Evolutionary conservation across 1,140 invertebrate genomes (phyloP).

Genomic region (Euglossa dilemma): DNA sequence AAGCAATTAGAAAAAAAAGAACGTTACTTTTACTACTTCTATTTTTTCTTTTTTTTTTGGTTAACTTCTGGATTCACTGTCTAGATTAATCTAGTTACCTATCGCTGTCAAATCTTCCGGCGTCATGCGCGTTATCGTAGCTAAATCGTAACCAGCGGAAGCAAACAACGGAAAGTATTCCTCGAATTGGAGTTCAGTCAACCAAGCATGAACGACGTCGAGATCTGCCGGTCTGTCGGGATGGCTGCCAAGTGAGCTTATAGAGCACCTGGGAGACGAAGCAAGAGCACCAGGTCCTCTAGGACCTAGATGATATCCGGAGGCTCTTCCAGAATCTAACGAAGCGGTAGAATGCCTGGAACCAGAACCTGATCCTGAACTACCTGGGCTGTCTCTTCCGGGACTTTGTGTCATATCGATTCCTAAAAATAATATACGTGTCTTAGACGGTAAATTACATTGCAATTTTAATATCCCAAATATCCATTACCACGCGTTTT

Average conservation of each 20-base stretch:
- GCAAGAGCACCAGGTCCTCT: slow-evolving; percentile 81
- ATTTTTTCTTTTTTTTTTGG: too few species aligned
- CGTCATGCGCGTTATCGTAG: slow-evolving; percentile 98
- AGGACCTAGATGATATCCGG: slow-evolving; percentile 85
- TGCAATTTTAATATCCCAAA: too few species aligned
- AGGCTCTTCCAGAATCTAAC: slow-evolving; percentile 95
- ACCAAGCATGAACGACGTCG: slow-evolving; percentile 97
- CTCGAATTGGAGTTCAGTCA: slow-evolving; percentile 97
- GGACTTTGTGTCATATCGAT: slow-evolving; percentile 91
- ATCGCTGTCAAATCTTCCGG: slow-evolving; percentile 95
- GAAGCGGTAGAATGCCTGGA: slow-evolving; percentile 95
- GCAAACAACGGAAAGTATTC: slow-evolving; percentile 97
- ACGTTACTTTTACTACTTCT: too few species aligned
- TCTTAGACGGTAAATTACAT: too few species aligned
- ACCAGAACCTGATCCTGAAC: slow-evolving; percentile 93
- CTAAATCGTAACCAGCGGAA: slow-evolving; percentile 98
- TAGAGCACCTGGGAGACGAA: slow-evolving; percentile 86
- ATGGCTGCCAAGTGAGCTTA: slow-evolving; percentile 88
- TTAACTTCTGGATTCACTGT: too few species aligned
- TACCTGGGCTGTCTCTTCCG: slow-evolving; percentile 94
- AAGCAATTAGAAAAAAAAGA: too few species aligned
- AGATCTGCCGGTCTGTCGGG: slow-evolving; percentile 86
- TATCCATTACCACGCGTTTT: too few species aligned
- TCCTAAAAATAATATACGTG: slow-evolving; percentile 62
- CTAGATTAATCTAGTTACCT: slow-evolving; percentile 76